Evolutionary conservation across 2,113 vertebrate genomes (phyloP).

Genomic region (Microcebus ravelobensis): DNA sequence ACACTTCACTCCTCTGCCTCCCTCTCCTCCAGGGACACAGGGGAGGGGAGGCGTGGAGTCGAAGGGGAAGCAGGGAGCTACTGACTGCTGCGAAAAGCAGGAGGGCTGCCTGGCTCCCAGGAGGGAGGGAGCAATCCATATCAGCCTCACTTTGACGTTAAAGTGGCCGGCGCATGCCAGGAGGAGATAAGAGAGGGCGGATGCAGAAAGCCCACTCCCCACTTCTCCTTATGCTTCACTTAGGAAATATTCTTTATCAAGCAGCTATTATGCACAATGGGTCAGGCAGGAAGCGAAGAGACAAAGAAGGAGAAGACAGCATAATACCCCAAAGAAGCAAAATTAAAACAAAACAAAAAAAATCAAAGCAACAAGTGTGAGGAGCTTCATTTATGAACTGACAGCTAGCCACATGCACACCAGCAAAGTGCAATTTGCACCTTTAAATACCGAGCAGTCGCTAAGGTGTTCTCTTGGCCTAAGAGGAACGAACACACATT

Average conservation of each 20-base stretch:
- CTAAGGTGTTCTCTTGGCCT: neutral
- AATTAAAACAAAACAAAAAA: neutral
- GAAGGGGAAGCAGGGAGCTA: too few species aligned
- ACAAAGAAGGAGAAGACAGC: neutral
- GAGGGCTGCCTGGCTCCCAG: neutral
- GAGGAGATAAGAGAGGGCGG: too few species aligned
- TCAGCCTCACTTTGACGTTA: neutral
- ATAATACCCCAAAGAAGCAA: neutral
- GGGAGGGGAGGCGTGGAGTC: fast-evolving
- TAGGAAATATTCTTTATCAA: neutral
- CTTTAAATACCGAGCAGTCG: fast-evolving
- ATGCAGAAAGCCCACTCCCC: neutral
- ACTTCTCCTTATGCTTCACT: neutral
- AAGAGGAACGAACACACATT: too few species aligned
- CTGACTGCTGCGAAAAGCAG: neutral
- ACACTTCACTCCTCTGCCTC: fast-evolving
- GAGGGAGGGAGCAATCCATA: neutral
- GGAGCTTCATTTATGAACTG: neutral
- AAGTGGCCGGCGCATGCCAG: fast-evolving
- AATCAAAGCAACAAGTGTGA: neutral
- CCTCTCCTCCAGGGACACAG: neutral
- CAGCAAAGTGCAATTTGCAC: fast-evolving
- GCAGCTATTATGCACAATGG: neutral
- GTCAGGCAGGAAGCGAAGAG: neutral
- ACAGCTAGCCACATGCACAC: fast-evolving